Percentiles rank a stretch among this genome's conserved stretches.
phyloP scores from a whole-genome alignment of 1,140 invertebrate genomes.

The Drosophila novamexicana region DNA sequence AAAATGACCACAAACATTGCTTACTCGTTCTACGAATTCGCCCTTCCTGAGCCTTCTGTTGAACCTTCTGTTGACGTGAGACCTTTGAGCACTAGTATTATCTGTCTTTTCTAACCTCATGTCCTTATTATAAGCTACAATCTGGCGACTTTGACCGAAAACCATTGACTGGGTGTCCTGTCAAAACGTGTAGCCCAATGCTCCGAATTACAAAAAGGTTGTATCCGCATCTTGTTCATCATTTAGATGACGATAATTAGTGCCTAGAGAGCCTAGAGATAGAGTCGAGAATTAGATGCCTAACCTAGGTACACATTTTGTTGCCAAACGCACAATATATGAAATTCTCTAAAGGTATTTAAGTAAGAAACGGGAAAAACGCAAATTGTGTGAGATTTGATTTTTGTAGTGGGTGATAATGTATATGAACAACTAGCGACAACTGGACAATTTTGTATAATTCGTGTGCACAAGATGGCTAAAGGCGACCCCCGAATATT shows the following conservation, averaged over 20 bases:
- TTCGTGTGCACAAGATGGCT: conserved; percentile 6
- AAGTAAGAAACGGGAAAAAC: conserved; percentile 38
- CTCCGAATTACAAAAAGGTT: conserved; percentile 40
- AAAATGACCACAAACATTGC: conserved; percentile 50
- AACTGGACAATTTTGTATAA: conserved; percentile 50
- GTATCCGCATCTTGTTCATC: conserved; percentile 56
- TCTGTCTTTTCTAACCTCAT: background rate
- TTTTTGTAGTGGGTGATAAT: conserved; percentile 24
- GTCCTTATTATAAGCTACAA: conserved; percentile 34
- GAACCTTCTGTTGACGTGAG: background rate
- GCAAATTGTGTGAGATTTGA: conserved; percentile 57
- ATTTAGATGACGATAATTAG: conserved; percentile 67
- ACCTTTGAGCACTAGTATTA: conserved; percentile 5
- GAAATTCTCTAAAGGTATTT: conserved; percentile 11
- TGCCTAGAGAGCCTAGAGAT: background rate
- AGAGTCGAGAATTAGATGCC: conserved; percentile 6
- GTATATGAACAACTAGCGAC: background rate
- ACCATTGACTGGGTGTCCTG: background rate
- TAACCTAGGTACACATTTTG: background rate
- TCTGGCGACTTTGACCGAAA: conserved; percentile 41
- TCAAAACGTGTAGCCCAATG: conserved; percentile 44
- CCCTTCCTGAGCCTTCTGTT: no score
- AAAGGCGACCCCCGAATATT: background rate
- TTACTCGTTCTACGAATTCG: conserved; percentile 2
- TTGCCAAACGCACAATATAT: conserved; percentile 1